Base-by-base conservation (phyloP, 1,140 invertebrate genomes). In the Dendroctonus ponderosae region DNA sequence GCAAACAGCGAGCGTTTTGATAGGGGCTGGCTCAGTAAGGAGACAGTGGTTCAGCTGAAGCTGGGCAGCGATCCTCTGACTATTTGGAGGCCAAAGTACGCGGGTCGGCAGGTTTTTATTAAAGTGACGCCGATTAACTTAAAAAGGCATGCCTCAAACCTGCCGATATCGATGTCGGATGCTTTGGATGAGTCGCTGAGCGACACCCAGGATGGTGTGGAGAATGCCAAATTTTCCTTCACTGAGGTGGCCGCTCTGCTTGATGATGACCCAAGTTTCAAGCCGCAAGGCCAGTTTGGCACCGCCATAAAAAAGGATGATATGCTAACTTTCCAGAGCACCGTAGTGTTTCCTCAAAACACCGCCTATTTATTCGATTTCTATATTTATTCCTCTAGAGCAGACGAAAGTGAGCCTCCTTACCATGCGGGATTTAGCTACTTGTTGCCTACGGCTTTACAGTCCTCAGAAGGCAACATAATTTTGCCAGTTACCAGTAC, bases 11-110 rank as follows among this genome's bases (percentile, higher is more conserved):
- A 82, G 39, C 86, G 85, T 69, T 80, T 93, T 8, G 89, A 91
- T 73, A 85, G 85, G 56, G 94, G 94, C 0, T 97, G 94, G 94
- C 80, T 97, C 0, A 94, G 89, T 37, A 85, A 87, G 63, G 92
- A 96, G 78, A 90, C 89, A 40, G 83, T 93, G 54, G 84, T 97
- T 52, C 93, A 97, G 78, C 86, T 97, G 51, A 93, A 94, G 78
- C 83, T 96, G 73, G 89, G 88, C 72, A 89, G 90, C 72, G 90
- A 90, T 75, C 91, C 94, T 2, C 87, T 97, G 64, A 70, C 87
- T 64, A 84, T 96, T 53, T 77, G 74, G 63, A 93, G 93, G 74
- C 86, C 88, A 72, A 88, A 86, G 70, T 87, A 93, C 76, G 82
- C 88, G 71, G 85, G 86, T 70, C 85, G 85, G 71, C 82, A 85